Evolutionary conservation across 1,140 invertebrate genomes (phyloP), one percentile per base, ranked within the genome.

Genomic region (Notospermus geniculatus): DNA sequence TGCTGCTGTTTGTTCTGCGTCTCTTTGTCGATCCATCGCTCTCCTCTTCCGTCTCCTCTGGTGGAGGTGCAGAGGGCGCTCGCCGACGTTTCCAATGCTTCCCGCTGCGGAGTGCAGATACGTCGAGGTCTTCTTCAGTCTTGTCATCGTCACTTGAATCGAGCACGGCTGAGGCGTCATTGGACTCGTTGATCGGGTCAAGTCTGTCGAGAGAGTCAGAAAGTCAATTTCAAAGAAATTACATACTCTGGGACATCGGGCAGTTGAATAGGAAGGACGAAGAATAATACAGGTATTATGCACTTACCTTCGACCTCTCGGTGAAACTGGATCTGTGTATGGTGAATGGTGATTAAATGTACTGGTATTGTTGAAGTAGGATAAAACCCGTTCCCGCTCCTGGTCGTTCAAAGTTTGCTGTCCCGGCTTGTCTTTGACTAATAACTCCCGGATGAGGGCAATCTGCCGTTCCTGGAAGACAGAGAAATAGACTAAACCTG

Each of bases 51-150:
- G 64, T 28, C 13, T 75, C 70, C 32, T 74, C 71, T 22, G 59
- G 17, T 0, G 70, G 71, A 11, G 74, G 74, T 27, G 76, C 73
- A 15, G 72, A 66, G 0, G 75, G 71, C 46, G 46, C 46, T n/a
- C 25, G 46, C 2, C 71, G 62, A 29, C 70, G 70, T 30, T 66
- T 70, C 13, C 68, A 70, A 1, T 63, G 59, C 17, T 62, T 63
- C 43, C 66, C 66, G 23, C 69, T 64, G 23, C 71, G 55, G 2
- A 56, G 62, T n/a, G 64, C 68, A 0, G 73, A 70, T 5, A 64
- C 46, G 50, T 83, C 89, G 55, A 93, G 83, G 80, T 94, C 91
- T 76, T 95, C 91, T 70, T 93, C 91, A 0, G 91, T 94, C 52
- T 89, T 88, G 4, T 92, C 92, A 69, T 90, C 90, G 62, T 82